Evolutionary conservation across 2,888 invertebrate genomes (phyloP).

Genomic region (Drosophila heteroneura): DNA sequence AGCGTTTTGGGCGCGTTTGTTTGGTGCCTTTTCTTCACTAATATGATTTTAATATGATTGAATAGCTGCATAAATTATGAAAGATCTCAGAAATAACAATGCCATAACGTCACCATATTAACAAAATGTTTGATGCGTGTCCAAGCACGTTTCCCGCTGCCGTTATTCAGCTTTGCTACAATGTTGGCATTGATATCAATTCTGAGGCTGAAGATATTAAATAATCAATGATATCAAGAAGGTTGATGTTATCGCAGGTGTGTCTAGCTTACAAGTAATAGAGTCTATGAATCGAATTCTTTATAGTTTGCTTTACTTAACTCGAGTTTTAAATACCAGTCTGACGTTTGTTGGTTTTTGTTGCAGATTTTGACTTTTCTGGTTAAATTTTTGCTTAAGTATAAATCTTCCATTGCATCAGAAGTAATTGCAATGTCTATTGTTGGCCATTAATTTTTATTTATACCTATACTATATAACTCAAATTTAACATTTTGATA

Average conservation of each 20-base stretch:
- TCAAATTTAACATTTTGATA: neutral
- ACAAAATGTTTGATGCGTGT: conserved; percentile 38
- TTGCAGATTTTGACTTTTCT: neutral
- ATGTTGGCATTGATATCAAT: conserved; percentile 52
- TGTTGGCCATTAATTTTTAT: neutral
- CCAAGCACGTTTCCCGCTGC: conserved; percentile 43
- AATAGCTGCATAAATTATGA: conserved; percentile 46
- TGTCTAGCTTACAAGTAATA: conserved; percentile 11
- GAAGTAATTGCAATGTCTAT: neutral
- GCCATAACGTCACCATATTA: conserved; percentile 19
- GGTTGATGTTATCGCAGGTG: conserved; percentile 20
- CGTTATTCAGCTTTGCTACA: conserved; percentile 12
- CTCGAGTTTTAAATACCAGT: neutral
- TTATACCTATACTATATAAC: neutral
- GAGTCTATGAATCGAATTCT: neutral
- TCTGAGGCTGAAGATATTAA: conserved; percentile 47
- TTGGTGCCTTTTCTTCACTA: conserved; percentile 37
- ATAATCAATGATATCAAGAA: conserved; percentile 45
- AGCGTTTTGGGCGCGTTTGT: conserved; percentile 47
- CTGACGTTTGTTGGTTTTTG: neutral
- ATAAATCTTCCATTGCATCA: neutral
- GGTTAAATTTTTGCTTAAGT: neutral
- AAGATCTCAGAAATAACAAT: conserved; percentile 1
- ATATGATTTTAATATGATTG: conserved; percentile 71
- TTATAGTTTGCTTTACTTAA: neutral